These are phyloP conservation scores for Oppia nitens DNA, from an alignment of 1,140 invertebrate genomes.

Conservation along the genomic window DNA sequence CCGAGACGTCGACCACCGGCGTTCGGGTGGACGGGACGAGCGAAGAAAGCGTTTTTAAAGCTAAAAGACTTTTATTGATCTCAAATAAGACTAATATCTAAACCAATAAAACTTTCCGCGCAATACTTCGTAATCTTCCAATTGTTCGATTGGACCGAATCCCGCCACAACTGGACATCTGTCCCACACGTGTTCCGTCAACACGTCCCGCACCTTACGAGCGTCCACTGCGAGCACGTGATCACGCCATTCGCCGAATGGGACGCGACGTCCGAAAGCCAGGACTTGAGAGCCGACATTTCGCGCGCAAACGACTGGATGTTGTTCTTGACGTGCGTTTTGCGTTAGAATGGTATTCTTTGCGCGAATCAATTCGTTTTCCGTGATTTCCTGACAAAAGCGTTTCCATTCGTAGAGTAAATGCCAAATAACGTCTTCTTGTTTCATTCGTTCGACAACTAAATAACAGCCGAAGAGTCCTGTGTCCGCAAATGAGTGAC, in stretches of 20 bases:
- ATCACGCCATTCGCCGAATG: constrained; percentile 80
- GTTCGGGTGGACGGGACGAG: too few species aligned
- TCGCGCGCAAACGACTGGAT: constrained; percentile 95
- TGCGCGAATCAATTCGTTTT: constrained; percentile 78
- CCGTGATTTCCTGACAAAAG: constrained; percentile 71
- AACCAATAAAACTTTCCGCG: constrained; percentile 71
- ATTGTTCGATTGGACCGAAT: constrained; percentile 53
- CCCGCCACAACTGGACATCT: constrained; percentile 28
- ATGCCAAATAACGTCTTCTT: constrained; percentile 47
- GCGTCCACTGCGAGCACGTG: constrained; percentile 75
- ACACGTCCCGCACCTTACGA: constrained; percentile 62
- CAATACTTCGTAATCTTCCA: constrained; percentile 75
- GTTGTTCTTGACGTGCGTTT: constrained; percentile 90
- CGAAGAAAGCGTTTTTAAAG: too few species aligned
- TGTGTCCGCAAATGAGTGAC: constrained; percentile 98
- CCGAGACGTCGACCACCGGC: too few species aligned
- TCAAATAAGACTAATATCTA: constrained; percentile 4
- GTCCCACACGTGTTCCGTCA: constrained; percentile 86
- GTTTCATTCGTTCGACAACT: constrained; percentile 61
- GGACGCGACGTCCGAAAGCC: constrained; percentile 86
- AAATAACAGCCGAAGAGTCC: constrained; percentile 95
- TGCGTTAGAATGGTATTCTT: constrained; percentile 93
- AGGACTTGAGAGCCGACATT: constrained; percentile 94
- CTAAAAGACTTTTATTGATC: too few species aligned
- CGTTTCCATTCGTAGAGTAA: constrained; percentile 79